Evolutionary conservation across 2,113 vertebrate species (phyloP).

Genomic region (Sisor rabdophorus): DNA sequence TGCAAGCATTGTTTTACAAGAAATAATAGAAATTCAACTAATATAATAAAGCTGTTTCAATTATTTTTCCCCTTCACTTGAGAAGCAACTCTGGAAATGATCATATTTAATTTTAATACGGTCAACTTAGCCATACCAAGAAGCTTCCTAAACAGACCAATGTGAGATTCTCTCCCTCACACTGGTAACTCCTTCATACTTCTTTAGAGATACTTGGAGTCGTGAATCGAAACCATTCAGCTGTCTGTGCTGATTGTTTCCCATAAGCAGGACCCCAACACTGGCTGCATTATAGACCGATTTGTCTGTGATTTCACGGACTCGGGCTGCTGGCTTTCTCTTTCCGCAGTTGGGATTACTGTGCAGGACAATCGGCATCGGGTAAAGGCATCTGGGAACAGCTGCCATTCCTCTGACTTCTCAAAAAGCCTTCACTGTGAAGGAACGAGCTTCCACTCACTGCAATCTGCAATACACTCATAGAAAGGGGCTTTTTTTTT

Average conservation of each 20-base stretch:
- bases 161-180: too few species aligned
- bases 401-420: slow-evolving; percentile 61
- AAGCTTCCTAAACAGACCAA: not conserved
- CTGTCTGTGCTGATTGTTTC: slow-evolving; percentile 66
- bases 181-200: not conserved
- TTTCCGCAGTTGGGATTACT: slow-evolving; percentile 63
- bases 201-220: not conserved
- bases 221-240: slow-evolving; percentile 49
- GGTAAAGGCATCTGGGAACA: slow-evolving; percentile 70
- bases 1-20: not conserved
- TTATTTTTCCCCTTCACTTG: not conserved
- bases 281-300: slow-evolving; percentile 57
- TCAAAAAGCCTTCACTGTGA: slow-evolving; percentile 29
- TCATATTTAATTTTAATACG: not conserved
- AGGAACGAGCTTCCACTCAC: not conserved
- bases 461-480: slow-evolving; percentile 25
- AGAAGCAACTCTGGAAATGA: not conserved
- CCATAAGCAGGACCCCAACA: slow-evolving; percentile 61
- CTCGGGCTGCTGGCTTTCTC: slow-evolving; percentile 53
- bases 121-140: not conserved
- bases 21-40: not conserved
- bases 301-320: slow-evolving; percentile 70
- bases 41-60: not conserved
- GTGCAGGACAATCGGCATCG: slow-evolving; percentile 68
- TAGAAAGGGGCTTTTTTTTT: slow-evolving; percentile 2